These are phyloP conservation scores for Vireo griseus DNA, from an alignment of 2,797 vertebrate genomes.

Conservation along the genomic window DNA sequence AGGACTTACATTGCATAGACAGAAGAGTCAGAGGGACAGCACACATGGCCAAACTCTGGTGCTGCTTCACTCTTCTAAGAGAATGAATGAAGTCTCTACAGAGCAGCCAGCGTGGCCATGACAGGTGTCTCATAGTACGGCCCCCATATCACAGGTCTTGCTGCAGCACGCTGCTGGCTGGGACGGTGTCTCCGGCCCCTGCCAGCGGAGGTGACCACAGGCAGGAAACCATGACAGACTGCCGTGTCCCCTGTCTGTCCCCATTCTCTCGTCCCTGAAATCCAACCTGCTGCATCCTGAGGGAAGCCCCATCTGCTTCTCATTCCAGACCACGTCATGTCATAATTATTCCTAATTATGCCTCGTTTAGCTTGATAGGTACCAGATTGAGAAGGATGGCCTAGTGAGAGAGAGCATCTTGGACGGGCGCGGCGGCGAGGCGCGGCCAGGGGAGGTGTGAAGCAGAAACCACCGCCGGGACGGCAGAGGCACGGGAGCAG, in stretches of 20 bases:
- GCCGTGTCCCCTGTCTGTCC: not conserved
- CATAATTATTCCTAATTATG: conserved; percentile 66
- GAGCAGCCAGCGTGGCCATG: not conserved
- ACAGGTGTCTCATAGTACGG: not conserved
- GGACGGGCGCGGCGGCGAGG: not conserved
- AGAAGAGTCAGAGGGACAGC: not conserved
- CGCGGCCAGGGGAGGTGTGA: not conserved
- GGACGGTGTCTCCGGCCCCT: not conserved
- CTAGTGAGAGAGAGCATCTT: conserved; percentile 14
- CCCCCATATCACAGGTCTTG: fast-evolving
- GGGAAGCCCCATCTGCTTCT: conserved; percentile 69
- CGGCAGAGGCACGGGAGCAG: no score
- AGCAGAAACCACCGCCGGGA: not conserved
- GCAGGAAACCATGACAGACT: not conserved
- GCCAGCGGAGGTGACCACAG: not conserved
- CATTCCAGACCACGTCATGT: conserved; percentile 60
- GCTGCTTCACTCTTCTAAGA: not conserved
- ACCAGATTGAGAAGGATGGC: conserved; percentile 54
- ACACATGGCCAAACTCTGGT: not conserved
- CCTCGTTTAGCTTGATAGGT: conserved; percentile 60
- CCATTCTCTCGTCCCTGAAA: conserved; percentile 15
- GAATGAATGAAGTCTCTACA: not conserved
- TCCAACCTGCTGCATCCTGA: conserved; percentile 25
- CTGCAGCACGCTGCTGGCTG: not conserved
- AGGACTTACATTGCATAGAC: not conserved